Conservation (phyloP, 2,888 invertebrate species). For the Chloroclysta siterata region DNA sequence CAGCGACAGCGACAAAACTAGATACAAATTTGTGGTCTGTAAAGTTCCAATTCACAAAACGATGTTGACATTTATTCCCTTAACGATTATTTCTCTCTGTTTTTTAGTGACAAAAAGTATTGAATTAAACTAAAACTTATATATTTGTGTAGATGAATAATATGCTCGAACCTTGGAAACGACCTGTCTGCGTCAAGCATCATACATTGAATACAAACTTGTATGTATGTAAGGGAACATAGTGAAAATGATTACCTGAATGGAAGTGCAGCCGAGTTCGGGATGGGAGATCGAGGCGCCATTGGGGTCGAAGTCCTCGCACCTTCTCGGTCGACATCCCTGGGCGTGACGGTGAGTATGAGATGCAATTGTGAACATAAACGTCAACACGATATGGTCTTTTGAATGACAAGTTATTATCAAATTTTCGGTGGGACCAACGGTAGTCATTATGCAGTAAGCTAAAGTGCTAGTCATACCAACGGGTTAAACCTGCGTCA, state of each 20-base stretch:
- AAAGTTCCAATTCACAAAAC: no score
- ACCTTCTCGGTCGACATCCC: conserved; percentile 76
- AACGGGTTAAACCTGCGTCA: no score
- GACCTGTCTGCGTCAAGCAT: no score
- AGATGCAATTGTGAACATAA: conserved; percentile 35
- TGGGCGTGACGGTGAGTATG: conserved; percentile 48
- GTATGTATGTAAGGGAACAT: not conserved
- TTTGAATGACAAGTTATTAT: not conserved
- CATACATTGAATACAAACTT: not conserved
- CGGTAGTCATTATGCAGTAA: not conserved
- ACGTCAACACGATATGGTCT: conserved; percentile 38
- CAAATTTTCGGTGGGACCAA: not conserved
- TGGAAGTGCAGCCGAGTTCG: conserved; percentile 65
- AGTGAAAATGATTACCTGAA: conserved; percentile 72
- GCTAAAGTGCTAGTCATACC: not conserved
- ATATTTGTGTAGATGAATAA: no score
- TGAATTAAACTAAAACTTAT: no score
- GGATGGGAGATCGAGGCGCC: conserved; percentile 75
- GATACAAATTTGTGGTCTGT: no score
- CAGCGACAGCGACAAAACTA: no score
- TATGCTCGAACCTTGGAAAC: no score
- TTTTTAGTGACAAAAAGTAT: no score
- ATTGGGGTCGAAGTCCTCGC: conserved; percentile 60
- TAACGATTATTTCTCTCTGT: no score
- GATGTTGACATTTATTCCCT: no score